phyloP scores from a whole-genome alignment of 2,113 vertebrate genomes.

The Rhynchomys soricoides region DNA sequence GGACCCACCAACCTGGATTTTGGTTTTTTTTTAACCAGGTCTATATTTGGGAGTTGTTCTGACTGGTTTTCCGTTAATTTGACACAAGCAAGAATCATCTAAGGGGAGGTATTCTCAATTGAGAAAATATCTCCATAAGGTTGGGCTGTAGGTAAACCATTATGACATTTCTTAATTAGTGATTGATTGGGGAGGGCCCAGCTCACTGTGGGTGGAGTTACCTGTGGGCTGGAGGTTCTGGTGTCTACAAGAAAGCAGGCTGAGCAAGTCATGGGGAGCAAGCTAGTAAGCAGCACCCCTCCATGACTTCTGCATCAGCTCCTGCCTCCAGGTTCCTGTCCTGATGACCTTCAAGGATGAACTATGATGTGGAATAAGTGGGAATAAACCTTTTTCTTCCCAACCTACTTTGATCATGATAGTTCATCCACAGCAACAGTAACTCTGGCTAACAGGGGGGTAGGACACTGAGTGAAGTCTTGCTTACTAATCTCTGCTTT shows the following conservation, averaged over 20 bases:
- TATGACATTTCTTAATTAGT: not conserved
- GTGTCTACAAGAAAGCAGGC: not conserved
- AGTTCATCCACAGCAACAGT: not conserved
- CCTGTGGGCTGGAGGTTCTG: not conserved
- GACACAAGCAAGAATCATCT: not conserved
- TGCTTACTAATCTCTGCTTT: not conserved
- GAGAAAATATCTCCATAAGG: not conserved
- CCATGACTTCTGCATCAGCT: not conserved
- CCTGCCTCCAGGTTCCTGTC: not conserved
- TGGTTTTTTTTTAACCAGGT: not conserved
- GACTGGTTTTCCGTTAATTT: not conserved
- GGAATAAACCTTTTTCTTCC: not conserved
- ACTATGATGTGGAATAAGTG: not conserved
- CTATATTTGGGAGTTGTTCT: not conserved
- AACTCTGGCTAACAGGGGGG: not conserved
- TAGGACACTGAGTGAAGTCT: not conserved
- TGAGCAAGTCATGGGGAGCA: not conserved
- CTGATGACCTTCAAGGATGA: not conserved
- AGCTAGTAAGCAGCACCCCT: not conserved
- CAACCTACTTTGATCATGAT: not conserved
- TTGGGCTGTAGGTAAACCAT: not conserved
- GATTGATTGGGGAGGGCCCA: not conserved
- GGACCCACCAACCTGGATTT: not conserved
- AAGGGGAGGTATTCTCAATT: not conserved
- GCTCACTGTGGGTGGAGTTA: not conserved